Conservation (phyloP, 2,797 vertebrate genomes). For the Enteromius argenteus region DNA sequence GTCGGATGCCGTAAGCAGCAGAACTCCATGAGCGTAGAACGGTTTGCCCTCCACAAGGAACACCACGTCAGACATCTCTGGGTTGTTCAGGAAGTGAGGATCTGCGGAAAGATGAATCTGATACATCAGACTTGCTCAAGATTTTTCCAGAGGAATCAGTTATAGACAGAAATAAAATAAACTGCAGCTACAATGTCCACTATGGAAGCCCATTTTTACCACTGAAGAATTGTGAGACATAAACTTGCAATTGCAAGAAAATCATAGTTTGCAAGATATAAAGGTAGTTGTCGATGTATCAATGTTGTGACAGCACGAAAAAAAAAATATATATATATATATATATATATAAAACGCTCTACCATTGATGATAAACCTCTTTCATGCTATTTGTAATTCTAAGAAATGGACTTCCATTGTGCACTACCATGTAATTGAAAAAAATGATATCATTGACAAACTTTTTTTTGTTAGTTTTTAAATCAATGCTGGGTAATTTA, state of each 20-base stretch:
- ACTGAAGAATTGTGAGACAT: not conserved
- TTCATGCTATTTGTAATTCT: no score
- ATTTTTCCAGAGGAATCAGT: not conserved
- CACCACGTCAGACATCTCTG: slow-evolving; percentile 96
- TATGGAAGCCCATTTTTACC: not conserved
- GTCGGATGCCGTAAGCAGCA: slow-evolving; percentile 95
- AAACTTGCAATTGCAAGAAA: no score
- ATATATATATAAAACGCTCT: no score
- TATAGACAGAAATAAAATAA: not conserved
- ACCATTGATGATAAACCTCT: no score
- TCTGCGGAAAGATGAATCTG: slow-evolving; percentile 73
- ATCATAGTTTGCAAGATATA: no score
- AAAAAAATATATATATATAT: no score
- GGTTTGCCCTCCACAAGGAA: slow-evolving; percentile 94
- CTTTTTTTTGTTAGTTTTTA: no score
- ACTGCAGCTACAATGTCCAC: not conserved
- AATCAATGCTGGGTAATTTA: not conserved
- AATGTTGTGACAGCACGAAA: no score
- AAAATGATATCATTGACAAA: not conserved
- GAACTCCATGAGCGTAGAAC: slow-evolving; percentile 94
- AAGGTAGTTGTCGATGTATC: no score
- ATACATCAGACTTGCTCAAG: not conserved
- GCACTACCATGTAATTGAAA: not conserved
- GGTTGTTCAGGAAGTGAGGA: slow-evolving; percentile 96
- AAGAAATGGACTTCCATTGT: not conserved